Conservation (phyloP, 2,888 invertebrate species). For the Yponomeuta cagnagella region DNA sequence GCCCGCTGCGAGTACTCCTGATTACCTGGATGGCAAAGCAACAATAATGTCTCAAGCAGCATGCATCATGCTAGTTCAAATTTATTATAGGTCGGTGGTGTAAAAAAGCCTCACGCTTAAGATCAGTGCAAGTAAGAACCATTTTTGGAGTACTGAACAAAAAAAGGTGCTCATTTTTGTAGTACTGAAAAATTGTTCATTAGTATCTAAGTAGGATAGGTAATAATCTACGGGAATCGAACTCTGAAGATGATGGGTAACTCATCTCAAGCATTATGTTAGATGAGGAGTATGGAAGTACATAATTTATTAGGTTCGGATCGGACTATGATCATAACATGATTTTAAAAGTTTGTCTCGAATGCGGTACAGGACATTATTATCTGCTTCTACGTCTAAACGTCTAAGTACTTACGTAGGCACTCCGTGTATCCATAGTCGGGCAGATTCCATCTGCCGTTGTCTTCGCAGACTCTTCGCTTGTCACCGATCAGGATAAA, state of each 20-base stretch:
- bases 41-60: slow-evolving; percentile 5
- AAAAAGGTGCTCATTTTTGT: too few relatives aligned
- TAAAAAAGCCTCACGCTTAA: neutral
- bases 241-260: too few relatives aligned
- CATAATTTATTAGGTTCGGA: too few relatives aligned
- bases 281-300: too few relatives aligned
- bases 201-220: too few relatives aligned
- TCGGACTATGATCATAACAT: neutral
- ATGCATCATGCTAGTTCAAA: too few relatives aligned
- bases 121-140: too few relatives aligned
- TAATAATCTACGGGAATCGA: too few relatives aligned
- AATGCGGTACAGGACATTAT: neutral
- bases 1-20: slow-evolving; percentile 82
- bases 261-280: too few relatives aligned
- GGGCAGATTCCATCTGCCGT: slow-evolving; percentile 90
- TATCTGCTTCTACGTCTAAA: neutral
- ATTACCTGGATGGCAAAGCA: slow-evolving; percentile 68
- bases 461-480: slow-evolving; percentile 84
- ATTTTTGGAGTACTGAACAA: too few relatives aligned
- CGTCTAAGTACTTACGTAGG: slow-evolving; percentile 82
- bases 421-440: slow-evolving; percentile 92
- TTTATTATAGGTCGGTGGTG: too few relatives aligned
- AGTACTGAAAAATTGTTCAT: too few relatives aligned
- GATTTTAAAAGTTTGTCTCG: neutral
- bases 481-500: slow-evolving; percentile 91